phyloP scores from a whole-genome alignment of 1,140 invertebrate species.

The Drosophila virilis region DNA sequence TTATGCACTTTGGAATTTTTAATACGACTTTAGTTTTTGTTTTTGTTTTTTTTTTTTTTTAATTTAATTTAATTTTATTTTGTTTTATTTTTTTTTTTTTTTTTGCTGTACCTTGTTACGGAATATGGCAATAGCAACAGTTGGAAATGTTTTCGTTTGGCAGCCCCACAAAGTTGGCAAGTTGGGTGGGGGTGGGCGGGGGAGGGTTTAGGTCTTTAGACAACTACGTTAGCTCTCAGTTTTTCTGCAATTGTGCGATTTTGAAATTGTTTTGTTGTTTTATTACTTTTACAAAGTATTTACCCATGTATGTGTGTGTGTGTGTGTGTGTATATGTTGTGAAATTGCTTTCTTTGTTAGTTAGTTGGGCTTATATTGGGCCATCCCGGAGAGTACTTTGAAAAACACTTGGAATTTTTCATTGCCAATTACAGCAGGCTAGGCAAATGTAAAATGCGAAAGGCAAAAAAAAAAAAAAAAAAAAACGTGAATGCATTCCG shows the following conservation, averaged over 20 bases:
- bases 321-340: constrained; percentile 8
- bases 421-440: constrained; percentile 54
- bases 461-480: constrained; percentile 3
- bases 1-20: constrained; percentile 39
- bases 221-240: constrained; percentile 17
- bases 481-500: constrained; percentile 57
- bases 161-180: not conserved
- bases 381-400: constrained; percentile 49
- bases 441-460: constrained; percentile 29
- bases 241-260: constrained; percentile 28
- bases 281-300: constrained; percentile 36
- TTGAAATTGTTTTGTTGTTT: constrained; percentile 29
- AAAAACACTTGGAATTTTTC: constrained; percentile 63
- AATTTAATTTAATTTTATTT: not conserved
- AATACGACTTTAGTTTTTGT: constrained; percentile 37
- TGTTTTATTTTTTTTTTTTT: constrained; percentile 5
- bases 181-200: no score
- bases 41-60: constrained; percentile 3
- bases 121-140: constrained; percentile 4
- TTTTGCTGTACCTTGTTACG: constrained; percentile 15
- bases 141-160: constrained; percentile 5
- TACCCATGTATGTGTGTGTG: constrained; percentile 24
- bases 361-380: constrained; percentile 37
- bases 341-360: constrained; percentile 48
- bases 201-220: constrained; percentile 2